Conservation (phyloP, 2,888 invertebrate species). For the Cephus runcator region DNA sequence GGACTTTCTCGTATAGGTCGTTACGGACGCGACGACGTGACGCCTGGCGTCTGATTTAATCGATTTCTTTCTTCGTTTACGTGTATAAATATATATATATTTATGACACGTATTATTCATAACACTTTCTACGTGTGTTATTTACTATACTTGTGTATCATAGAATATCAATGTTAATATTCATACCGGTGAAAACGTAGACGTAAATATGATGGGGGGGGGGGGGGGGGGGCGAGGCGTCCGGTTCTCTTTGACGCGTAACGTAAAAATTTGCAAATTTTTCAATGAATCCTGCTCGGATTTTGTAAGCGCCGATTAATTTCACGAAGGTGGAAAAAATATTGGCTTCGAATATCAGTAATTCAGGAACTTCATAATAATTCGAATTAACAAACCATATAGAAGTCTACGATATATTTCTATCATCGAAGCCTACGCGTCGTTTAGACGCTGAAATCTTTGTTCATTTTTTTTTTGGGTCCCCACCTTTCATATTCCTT, state of each 20-base stretch:
- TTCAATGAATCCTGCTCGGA: no score
- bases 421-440: not conserved
- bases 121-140: not conserved
- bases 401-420: not conserved
- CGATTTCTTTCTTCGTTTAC: not conserved
- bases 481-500: not conserved
- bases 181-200: not conserved
- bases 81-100: not conserved
- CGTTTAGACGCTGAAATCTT: not conserved
- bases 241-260: not conserved
- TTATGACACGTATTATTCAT: not conserved
- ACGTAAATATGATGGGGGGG: not conserved
- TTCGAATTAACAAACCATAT: not conserved
- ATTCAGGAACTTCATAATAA: not conserved
- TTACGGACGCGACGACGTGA: not conserved
- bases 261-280: not conserved
- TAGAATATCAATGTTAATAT: not conserved
- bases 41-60: not conserved
- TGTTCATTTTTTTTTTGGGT: not conserved
- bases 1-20: not conserved
- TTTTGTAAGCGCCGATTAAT: no score
- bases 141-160: not conserved
- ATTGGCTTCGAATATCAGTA: not conserved
- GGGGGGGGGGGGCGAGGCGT: no score
- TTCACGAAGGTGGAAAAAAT: no score